Evolutionary conservation across 2,888 invertebrate species (phyloP), one percentile per base, ranked within the genome.

Genomic region (Choreutis nemorana): DNA sequence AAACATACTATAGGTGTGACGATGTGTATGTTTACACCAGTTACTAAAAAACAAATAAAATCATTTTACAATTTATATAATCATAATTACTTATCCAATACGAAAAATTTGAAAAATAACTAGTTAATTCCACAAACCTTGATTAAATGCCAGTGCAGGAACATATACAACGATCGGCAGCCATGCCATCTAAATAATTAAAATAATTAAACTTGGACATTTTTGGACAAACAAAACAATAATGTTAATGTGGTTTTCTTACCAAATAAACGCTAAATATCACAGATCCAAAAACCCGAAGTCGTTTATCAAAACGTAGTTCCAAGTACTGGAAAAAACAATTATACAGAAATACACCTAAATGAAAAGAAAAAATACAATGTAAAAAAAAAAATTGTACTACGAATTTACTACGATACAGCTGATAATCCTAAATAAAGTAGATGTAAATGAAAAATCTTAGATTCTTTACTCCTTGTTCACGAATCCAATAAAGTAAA

Each of bases 11-110:
- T 73, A 1, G 89, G 84, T 2, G 90, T 87, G 1, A 89, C 81
- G 14, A 87, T 78, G 51, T 90, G 90, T 23, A 90, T 83, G 44
- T 87, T 87, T 1, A 89, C 82, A 7, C 90, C 90, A 3, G 91
- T 90, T 2, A 90, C 90, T 86, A 62, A 32, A 72, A 79, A 32
- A 34, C 25, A 23, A 35, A 38, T 30, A 14, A 12, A 14, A 2
- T 5, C 28, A 26, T 12, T 20, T 21, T 24, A n/a, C n/a, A n/a
- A 29, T 15, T 12, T 14, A 37, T 1, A 24, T 26, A 15, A 5
- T 14, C 10, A 9, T 8, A 23, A 15, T 13, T 23, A 14, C 21
- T 13, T 18, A 28, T 9, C 22, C 8, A 22, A 5, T 12, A 10
- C 15, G 13, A 26, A 26, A 26, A 4, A 9, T 15, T 30, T 12